Conservation (phyloP, 2,113 vertebrate genomes). For the Spea multiplicata region DNA sequence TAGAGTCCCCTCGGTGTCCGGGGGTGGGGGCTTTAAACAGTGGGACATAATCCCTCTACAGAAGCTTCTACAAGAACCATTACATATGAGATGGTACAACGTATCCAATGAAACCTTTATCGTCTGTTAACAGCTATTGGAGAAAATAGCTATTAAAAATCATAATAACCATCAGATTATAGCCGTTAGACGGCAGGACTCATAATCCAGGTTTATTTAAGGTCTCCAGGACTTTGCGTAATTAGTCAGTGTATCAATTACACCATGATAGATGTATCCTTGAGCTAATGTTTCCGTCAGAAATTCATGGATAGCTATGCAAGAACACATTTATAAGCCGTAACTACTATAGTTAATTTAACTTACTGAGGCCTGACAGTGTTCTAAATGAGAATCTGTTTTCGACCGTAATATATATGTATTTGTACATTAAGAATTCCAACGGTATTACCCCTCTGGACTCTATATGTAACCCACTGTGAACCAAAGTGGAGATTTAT, state of each 20-base stretch:
- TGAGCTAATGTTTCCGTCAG: slow-evolving; percentile 50
- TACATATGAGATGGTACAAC: neutral
- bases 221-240: slow-evolving; percentile 24
- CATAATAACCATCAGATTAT: slow-evolving; percentile 19
- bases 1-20: too few species aligned
- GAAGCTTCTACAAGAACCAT: neutral
- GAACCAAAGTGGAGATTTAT: too few species aligned
- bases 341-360: slow-evolving; percentile 61
- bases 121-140: neutral
- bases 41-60: too few species aligned
- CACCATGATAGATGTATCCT: slow-evolving; percentile 54
- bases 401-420: slow-evolving; percentile 12
- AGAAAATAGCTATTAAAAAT: neutral
- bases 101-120: neutral
- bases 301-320: slow-evolving; percentile 53
- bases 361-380: slow-evolving; percentile 53
- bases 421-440: neutral
- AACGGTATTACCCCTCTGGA: too few species aligned
- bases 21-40: too few species aligned
- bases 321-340: slow-evolving; percentile 59
- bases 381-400: slow-evolving; percentile 49
- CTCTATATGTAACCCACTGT: too few species aligned
- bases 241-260: slow-evolving; percentile 52
- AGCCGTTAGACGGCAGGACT: slow-evolving; percentile 9
- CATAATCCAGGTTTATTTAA: slow-evolving; percentile 38